Evolutionary conservation across 2,113 vertebrate species (phyloP), one percentile per base, ranked within the genome.

Genomic region (Stomatorhinus ivindoensis): DNA sequence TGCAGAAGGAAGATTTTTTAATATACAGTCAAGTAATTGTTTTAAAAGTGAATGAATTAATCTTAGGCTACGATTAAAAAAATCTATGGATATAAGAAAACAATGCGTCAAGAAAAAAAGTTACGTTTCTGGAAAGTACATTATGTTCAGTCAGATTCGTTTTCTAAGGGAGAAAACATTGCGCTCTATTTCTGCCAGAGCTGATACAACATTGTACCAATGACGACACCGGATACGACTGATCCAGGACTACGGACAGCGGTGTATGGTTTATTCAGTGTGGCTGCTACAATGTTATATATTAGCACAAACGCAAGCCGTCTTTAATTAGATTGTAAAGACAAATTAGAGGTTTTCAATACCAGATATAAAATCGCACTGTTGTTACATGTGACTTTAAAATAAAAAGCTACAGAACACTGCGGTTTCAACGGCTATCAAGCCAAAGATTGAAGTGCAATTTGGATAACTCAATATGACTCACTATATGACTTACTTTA

Each of bases 241-340:
- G 50, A 21, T 89, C 50, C 88, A 89, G 80, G 3, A 89, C 88
- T 80, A 89, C 80, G 88, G 88, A 89, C 88, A 89, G 88, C 88
- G 88, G 35, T 82, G 15, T 17, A 4, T n/a, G 11, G 31, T 7
- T 73, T 76, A 76, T 39, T 76, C 42, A 73, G 24, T 73, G n/a
- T 47, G 19, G 27, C 24, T 27, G 44, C 17, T 44, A 47, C 65
- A 24, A 17, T 19, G 7, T 61, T 27, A n/a, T 8, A 69, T 80
- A 42, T 39, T 35, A 15, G 42, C 35, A 80, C 6, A 76, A 80
- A 80, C 17, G 31, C 73, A 35, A 42, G 19, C 7, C 13, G 31
- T 42, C 15, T 80, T 80, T 80, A 80, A 80, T 42, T 39, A 42
- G 31, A 39, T 42, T 39, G 31, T 42, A 35, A 19, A 80, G n/a